Conservation (phyloP, 2,797 vertebrate genomes). For the Chaetophractus vellerosus region DNA sequence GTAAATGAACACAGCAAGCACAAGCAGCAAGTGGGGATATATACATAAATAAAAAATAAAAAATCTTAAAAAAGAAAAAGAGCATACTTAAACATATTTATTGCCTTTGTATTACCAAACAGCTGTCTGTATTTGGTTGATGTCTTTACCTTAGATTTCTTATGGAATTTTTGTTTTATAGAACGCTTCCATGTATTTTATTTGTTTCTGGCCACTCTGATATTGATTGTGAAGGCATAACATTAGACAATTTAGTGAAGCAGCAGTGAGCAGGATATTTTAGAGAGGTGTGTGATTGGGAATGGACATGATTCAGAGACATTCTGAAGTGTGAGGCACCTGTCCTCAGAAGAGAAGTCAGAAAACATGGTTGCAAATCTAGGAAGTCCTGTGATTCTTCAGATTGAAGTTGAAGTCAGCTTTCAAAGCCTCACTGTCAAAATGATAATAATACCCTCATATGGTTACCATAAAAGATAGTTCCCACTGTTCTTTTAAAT, state of each 20-base stretch:
- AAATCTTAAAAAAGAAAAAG: no score
- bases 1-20: no score
- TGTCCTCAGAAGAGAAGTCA: not conserved
- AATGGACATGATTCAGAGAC: not conserved
- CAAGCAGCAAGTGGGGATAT: no score
- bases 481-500: no score
- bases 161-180: not conserved
- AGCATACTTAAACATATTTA: not conserved
- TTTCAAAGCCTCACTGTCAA: no score
- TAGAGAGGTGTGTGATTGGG: not conserved
- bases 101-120: not conserved
- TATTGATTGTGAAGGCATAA: not conserved
- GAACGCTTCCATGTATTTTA: not conserved
- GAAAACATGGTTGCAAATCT: not conserved
- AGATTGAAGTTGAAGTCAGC: no score
- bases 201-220: not conserved
- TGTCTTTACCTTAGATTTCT: conserved; percentile 29
- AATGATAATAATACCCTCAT: no score
- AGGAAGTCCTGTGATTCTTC: no score
- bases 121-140: not conserved
- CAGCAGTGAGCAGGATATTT: not conserved
- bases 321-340: not conserved
- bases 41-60: no score
- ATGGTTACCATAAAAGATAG: no score
- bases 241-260: not conserved